phyloP scores from a whole-genome alignment of 2,113 vertebrate genomes.

The Physeter macrocephalus region DNA sequence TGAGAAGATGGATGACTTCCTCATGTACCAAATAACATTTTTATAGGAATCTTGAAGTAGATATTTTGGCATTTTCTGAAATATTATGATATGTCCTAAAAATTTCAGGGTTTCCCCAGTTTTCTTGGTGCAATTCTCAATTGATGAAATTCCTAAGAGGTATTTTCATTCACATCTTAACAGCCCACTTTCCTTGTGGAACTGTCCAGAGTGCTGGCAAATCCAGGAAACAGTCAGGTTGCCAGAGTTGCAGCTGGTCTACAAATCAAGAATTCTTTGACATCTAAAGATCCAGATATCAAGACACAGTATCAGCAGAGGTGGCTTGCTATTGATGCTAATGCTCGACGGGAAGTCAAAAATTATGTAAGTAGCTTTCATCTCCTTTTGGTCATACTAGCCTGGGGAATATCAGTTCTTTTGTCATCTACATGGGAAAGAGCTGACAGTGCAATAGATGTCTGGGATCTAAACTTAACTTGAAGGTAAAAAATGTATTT shows the following conservation, averaged over 20 bases:
- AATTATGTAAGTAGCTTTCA: constrained; percentile 89
- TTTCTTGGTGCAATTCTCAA: background rate
- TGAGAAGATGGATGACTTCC: background rate
- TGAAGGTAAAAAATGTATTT: constrained; percentile 7
- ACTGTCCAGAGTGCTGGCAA: constrained; percentile 96
- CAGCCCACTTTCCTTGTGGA: constrained; percentile 98
- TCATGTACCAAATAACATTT: background rate
- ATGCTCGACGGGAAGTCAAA: constrained; percentile 94
- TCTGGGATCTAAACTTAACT: background rate
- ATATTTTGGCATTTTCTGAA: background rate
- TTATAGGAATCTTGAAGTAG: background rate
- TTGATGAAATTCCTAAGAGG: background rate
- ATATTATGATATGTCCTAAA: background rate
- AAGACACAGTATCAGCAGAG: constrained; percentile 96
- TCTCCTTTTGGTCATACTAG: background rate
- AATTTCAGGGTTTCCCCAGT: background rate
- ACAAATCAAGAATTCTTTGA: constrained; percentile 99
- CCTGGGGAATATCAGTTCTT: background rate
- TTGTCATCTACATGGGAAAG: background rate
- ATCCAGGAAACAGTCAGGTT: constrained; percentile 97
- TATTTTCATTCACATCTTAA: constrained; percentile 11
- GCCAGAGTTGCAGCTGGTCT: constrained; percentile 95
- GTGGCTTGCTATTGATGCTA: constrained; percentile 96
- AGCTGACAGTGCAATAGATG: background rate
- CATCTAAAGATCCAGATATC: constrained; percentile 96